A percentile compares a stretch with the other conserved stretches of the same genome.
These are phyloP conservation scores for Diploptera punctata DNA, from an alignment of 2,888 invertebrate genomes.

Conservation along the genomic window DNA sequence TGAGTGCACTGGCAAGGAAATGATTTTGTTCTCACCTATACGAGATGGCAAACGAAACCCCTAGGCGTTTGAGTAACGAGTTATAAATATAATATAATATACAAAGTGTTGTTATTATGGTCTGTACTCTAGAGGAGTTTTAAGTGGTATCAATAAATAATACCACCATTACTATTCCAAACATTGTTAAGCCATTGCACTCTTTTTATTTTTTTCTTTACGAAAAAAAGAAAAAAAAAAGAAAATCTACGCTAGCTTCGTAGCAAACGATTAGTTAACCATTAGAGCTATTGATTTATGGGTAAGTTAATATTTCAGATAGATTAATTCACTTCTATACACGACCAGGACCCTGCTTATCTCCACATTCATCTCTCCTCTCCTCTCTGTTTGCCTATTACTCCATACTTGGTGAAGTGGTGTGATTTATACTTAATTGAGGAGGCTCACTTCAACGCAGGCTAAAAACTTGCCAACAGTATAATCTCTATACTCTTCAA, in stretches of 20 bases:
- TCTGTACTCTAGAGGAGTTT: slow-evolving; percentile 23
- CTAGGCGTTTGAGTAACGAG: background rate
- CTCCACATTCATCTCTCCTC: background rate
- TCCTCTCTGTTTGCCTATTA: slow-evolving; percentile 37
- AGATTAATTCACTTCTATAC: slow-evolving; percentile 40
- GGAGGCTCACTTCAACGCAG: too few species aligned
- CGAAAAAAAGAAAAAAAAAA: too few species aligned
- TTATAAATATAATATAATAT: slow-evolving; percentile 33
- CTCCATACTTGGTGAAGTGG: slow-evolving; percentile 34
- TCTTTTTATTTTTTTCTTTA: background rate
- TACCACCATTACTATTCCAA: slow-evolving; percentile 41
- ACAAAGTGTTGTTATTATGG: slow-evolving; percentile 32
- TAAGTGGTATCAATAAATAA: slow-evolving; percentile 42
- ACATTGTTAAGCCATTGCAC: slow-evolving; percentile 37
- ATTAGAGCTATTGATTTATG: slow-evolving; percentile 41
- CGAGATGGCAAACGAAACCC: background rate
- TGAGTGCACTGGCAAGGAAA: background rate
- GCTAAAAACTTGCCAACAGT: too few species aligned
- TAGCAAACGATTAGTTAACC: slow-evolving; percentile 38
- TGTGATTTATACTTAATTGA: slow-evolving; percentile 41
- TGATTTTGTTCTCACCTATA: slow-evolving; percentile 19
- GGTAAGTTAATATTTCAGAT: slow-evolving; percentile 43
- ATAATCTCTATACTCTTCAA: too few species aligned
- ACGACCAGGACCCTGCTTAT: slow-evolving; percentile 12
- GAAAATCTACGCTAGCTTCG: slow-evolving; percentile 4